Percentiles rank a stretch among this genome's conserved stretches.
Conservation (phyloP, 1,140 invertebrate genomes). For the Ceratosolen fusciceps region DNA sequence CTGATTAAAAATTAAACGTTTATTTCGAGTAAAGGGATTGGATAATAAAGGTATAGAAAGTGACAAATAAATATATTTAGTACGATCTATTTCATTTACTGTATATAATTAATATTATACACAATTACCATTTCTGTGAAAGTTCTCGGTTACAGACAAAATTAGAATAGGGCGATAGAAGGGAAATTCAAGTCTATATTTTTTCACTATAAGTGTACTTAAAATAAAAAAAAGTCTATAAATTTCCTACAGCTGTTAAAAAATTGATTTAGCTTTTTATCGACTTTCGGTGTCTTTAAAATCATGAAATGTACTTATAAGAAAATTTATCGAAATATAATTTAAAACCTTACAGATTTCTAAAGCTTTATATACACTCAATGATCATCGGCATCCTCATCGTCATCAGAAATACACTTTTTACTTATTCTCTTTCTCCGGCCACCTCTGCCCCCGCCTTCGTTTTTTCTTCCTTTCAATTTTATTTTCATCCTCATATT, state of each 20-base stretch:
- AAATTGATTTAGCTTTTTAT: slow-evolving; percentile 52
- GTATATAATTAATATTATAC: slow-evolving; percentile 52
- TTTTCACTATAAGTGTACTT: slow-evolving; percentile 51
- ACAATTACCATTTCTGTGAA: slow-evolving; percentile 52
- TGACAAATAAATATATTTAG: slow-evolving; percentile 48
- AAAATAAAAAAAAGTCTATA: slow-evolving; percentile 52
- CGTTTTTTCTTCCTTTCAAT: slow-evolving; percentile 70
- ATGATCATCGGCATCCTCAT: slow-evolving; percentile 76
- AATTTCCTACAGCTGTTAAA: slow-evolving; percentile 51
- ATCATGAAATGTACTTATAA: slow-evolving; percentile 51
- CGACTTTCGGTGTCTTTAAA: slow-evolving; percentile 52
- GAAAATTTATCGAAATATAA: slow-evolving; percentile 52
- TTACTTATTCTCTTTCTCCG: slow-evolving; percentile 78
- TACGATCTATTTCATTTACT: slow-evolving; percentile 52
- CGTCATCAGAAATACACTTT: slow-evolving; percentile 83
- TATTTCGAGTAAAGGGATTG: slow-evolving; percentile 21
- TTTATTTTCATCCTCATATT: slow-evolving; percentile 79
- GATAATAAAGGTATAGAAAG: slow-evolving; percentile 39
- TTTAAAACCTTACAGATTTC: slow-evolving; percentile 52
- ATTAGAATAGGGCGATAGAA: slow-evolving; percentile 50
- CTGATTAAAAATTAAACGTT: neutral
- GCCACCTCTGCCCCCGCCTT: slow-evolving; percentile 64
- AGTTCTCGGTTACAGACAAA: slow-evolving; percentile 51
- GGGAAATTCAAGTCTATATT: slow-evolving; percentile 49
- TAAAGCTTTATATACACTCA: slow-evolving; percentile 56